A percentile compares a stretch with the other conserved stretches of the same genome.
These are phyloP conservation scores for Trichomycterus rosablanca DNA, from an alignment of 2,113 vertebrate species.

Conservation along the genomic window DNA sequence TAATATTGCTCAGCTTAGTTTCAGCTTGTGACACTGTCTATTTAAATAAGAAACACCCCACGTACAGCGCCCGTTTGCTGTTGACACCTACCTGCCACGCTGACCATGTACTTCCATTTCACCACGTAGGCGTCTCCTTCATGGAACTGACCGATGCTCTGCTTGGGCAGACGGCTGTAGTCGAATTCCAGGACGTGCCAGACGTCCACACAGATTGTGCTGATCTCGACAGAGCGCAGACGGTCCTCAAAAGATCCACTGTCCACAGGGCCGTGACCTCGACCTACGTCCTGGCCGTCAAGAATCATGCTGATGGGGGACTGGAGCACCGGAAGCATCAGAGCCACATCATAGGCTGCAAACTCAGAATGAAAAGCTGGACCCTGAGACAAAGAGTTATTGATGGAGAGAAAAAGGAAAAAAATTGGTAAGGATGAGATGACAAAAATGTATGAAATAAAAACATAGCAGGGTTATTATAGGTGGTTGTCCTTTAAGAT, in stretches of 20 bases:
- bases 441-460: not conserved
- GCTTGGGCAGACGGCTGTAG: constrained; percentile 90
- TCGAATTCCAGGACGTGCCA: constrained; percentile 98
- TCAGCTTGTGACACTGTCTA: too few species aligned
- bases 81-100: constrained; percentile 80
- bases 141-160: constrained; percentile 97
- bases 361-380: constrained; percentile 70
- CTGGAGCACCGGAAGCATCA: constrained; percentile 82
- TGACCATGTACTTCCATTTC: constrained; percentile 95
- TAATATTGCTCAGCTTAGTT: too few species aligned
- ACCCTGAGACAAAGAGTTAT: constrained; percentile 75
- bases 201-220: constrained; percentile 82
- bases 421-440: not conserved
- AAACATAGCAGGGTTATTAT: too few species aligned
- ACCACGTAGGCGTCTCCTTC: constrained; percentile 96
- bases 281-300: constrained; percentile 83
- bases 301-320: constrained; percentile 70
- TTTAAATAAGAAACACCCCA: not conserved
- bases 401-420: not conserved
- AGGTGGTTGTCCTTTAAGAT: too few species aligned
- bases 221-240: constrained; percentile 81
- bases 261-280: constrained; percentile 84
- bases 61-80: not conserved
- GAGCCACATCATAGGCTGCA: constrained; percentile 74
- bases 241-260: constrained; percentile 64